phyloP scores from a whole-genome alignment of 2,113 vertebrate species.

The Pterocles gutturalis region DNA sequence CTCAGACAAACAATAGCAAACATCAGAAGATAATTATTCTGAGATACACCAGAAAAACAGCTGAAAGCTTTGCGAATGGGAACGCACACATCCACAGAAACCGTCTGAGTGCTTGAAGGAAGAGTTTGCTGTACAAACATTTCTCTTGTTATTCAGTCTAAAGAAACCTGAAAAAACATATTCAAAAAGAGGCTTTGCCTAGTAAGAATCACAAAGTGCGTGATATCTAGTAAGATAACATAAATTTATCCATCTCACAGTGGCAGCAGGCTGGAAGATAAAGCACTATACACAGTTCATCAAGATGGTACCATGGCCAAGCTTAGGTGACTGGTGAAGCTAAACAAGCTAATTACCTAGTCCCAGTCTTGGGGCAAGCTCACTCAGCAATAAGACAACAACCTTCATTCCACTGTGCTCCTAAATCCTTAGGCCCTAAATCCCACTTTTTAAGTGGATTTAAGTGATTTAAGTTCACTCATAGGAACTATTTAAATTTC shows the following conservation, averaged over 20 bases:
- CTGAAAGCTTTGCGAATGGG: neutral
- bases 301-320: neutral
- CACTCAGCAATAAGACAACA: neutral
- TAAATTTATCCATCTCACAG: neutral
- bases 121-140: slow-evolving; percentile 9
- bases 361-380: neutral
- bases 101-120: neutral
- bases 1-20: neutral
- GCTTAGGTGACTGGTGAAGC: neutral
- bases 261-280: neutral
- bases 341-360: neutral
- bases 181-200: neutral
- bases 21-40: neutral
- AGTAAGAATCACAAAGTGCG: neutral
- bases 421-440: neutral
- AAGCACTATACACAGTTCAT: neutral
- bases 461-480: neutral
- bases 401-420: neutral
- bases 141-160: neutral
- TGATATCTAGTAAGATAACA: neutral
- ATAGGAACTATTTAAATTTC: neutral
- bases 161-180: neutral
- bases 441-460: neutral
- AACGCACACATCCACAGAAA: neutral
- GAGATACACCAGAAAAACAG: neutral